phyloP scores from a whole-genome alignment of 2,888 invertebrate species.

The Sminthurides aquaticus region DNA sequence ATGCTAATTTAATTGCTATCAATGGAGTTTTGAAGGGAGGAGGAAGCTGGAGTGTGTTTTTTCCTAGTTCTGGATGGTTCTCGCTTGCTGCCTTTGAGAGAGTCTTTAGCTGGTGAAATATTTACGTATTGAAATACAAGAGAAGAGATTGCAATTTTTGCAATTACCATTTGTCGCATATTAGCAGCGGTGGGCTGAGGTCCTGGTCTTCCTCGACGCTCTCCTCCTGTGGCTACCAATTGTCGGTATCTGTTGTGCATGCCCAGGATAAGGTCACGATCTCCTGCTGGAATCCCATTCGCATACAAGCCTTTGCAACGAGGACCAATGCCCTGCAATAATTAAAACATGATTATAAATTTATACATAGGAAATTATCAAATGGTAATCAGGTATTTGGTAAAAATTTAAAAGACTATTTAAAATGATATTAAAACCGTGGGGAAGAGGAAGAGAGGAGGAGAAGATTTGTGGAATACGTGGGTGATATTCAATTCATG shows the following conservation, averaged over 20 bases:
- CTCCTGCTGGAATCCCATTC: slow-evolving; percentile 34
- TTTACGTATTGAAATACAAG: too few species aligned
- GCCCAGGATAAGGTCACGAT: slow-evolving; percentile 59
- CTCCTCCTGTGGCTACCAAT: slow-evolving; percentile 68
- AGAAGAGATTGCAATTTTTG: too few species aligned
- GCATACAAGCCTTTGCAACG: slow-evolving; percentile 39
- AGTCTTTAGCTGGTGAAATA: too few species aligned
- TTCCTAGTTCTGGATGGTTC: too few species aligned
- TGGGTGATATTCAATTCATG: too few species aligned
- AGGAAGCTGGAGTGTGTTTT: too few species aligned
- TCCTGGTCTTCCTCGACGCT: slow-evolving; percentile 40
- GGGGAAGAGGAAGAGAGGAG: too few species aligned
- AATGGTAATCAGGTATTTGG: neutral
- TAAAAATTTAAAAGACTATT: neutral
- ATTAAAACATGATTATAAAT: slow-evolving; percentile 13
- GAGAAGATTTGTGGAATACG: too few species aligned
- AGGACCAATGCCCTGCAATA: slow-evolving; percentile 42
- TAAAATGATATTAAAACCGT: too few species aligned
- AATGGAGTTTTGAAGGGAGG: too few species aligned
- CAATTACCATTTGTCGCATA: slow-evolving; percentile 75
- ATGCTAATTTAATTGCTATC: neutral
- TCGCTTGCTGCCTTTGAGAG: too few species aligned
- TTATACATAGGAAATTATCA: neutral
- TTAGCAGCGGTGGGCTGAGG: slow-evolving; percentile 67
- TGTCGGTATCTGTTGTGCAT: slow-evolving; percentile 74